Conservation (phyloP, 2,113 vertebrate species). For the Dicerorhinus sumatrensis region DNA sequence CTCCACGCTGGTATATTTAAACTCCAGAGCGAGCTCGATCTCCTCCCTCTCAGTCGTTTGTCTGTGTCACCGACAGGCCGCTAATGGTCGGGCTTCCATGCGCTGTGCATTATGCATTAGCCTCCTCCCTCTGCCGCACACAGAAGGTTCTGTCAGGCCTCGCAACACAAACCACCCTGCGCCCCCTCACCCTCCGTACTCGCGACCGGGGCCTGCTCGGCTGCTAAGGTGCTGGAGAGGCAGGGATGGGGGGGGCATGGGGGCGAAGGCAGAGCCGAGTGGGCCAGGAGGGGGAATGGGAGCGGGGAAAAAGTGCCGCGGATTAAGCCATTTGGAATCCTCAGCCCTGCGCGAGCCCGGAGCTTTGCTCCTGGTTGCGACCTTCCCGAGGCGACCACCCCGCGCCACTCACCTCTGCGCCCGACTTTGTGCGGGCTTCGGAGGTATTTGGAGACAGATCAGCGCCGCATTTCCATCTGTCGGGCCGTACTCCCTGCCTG, state of each 20-base stretch:
- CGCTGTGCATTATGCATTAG: constrained; percentile 83
- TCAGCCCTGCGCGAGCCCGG: background rate
- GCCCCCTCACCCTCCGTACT: background rate
- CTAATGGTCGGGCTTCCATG: constrained; percentile 75
- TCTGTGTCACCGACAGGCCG: constrained; percentile 78
- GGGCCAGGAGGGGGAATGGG: background rate
- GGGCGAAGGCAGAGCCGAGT: background rate
- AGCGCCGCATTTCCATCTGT: background rate
- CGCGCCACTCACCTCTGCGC: background rate
- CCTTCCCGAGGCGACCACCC: background rate
- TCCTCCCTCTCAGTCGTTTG: constrained; percentile 78
- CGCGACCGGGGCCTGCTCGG: background rate
- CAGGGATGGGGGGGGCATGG: background rate
- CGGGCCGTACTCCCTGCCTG: background rate
- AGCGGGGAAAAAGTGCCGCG: background rate
- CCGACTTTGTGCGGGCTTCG: background rate
- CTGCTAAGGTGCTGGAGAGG: background rate
- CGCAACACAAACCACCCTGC: constrained; percentile 65
- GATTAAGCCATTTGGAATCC: constrained; percentile 31
- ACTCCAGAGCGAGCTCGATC: constrained; percentile 80
- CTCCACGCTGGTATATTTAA: constrained; percentile 83
- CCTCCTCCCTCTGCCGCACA: constrained; percentile 77
- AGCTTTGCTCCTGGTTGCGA: constrained; percentile 40
- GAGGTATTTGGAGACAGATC: background rate
- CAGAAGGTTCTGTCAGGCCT: constrained; percentile 80